Conservation (phyloP, 2,113 vertebrate genomes). For the Emydocephalus ijimae region DNA sequence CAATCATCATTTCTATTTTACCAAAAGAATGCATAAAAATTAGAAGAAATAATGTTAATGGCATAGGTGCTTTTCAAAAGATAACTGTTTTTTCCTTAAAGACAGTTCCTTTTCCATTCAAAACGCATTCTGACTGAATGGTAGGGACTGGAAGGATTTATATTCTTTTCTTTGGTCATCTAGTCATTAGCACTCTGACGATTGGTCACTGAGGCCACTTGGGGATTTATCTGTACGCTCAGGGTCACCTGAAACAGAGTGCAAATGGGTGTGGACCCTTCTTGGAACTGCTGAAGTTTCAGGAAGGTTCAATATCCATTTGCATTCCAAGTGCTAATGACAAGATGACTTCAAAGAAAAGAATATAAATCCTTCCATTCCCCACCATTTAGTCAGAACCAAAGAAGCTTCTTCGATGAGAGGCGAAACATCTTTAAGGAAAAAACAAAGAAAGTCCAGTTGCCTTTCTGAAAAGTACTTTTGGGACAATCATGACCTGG, state of each 20-base stretch:
- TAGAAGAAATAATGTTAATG: neutral
- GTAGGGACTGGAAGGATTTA: neutral
- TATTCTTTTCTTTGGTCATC: neutral
- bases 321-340: neutral
- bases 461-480: neutral
- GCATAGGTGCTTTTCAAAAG: neutral
- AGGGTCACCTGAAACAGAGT: neutral
- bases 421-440: neutral
- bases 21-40: neutral
- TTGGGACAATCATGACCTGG: neutral
- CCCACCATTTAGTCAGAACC: too few relatives aligned
- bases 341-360: too few relatives aligned
- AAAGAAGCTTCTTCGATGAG: neutral
- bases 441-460: neutral
- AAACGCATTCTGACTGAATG: neutral
- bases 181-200: neutral
- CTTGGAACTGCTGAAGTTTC: neutral
- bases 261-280: neutral
- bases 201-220: neutral
- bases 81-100: neutral
- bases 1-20: conserved; percentile 5
- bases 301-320: neutral
- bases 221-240: neutral
- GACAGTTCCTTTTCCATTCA: neutral
- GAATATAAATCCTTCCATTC: too few relatives aligned